Percentiles rank a stretch among this genome's conserved stretches.
Evolutionary conservation across 1,140 invertebrate genomes (phyloP).

Genomic region (Calycopis cecrops): DNA sequence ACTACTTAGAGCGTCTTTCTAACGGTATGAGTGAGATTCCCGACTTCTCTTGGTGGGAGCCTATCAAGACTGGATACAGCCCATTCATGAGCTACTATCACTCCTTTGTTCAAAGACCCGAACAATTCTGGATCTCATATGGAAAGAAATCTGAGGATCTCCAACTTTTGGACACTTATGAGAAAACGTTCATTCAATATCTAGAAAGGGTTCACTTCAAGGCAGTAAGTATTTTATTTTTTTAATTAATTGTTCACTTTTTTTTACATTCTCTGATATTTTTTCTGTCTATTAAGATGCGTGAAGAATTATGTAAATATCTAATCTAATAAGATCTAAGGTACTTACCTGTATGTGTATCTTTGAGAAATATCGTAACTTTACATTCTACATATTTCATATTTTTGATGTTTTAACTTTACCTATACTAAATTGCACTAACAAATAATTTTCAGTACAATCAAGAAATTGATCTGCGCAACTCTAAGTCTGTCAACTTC

Average conservation of each 20-base stretch:
- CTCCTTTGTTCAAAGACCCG: conserved; percentile 50
- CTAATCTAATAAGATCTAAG: too few species aligned
- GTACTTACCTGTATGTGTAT: too few species aligned
- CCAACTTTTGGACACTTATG: conserved; percentile 50
- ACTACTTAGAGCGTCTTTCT: conserved; percentile 81
- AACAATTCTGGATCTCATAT: conserved; percentile 44
- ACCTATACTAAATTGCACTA: too few species aligned
- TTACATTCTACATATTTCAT: conserved; percentile 10
- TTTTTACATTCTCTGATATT: conserved; percentile 5
- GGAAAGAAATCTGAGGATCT: conserved; percentile 46
- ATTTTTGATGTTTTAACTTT: background rate
- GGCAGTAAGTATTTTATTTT: conserved; percentile 39
- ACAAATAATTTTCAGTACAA: conserved; percentile 40
- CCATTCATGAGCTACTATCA: conserved; percentile 58
- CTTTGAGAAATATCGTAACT: too few species aligned
- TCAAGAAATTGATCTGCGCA: conserved; percentile 56
- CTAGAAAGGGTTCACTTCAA: conserved; percentile 52
- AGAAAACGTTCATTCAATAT: conserved; percentile 52
- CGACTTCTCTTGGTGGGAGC: conserved; percentile 74
- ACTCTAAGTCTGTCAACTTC: conserved; percentile 35
- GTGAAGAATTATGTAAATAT: too few species aligned
- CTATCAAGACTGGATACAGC: conserved; percentile 76
- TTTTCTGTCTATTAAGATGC: too few species aligned
- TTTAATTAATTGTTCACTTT: background rate
- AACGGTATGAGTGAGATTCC: conserved; percentile 78